phyloP scores from a whole-genome alignment of 2,113 vertebrate species.

The Misgurnus anguillicaudatus region DNA sequence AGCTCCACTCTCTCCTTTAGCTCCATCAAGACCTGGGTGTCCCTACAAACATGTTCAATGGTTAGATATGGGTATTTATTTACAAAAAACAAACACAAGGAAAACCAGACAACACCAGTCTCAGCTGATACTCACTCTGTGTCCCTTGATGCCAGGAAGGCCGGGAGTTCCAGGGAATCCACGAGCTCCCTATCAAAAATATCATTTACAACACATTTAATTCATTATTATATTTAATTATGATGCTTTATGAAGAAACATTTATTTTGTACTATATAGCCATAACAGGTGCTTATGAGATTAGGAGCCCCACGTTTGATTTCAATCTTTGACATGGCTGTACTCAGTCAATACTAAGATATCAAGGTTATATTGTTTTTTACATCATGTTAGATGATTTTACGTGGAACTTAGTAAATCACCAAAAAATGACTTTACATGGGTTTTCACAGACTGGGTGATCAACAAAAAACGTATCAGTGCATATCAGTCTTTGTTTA shows the following conservation, averaged over 20 bases:
- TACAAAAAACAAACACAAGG: background rate
- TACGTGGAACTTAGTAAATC: too few species aligned
- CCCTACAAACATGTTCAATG: constrained; percentile 74
- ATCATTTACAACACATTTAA: background rate
- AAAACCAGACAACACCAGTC: background rate
- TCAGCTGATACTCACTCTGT: constrained; percentile 81
- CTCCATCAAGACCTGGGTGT: constrained; percentile 90
- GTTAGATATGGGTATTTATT: constrained; percentile 32
- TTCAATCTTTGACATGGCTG: too few species aligned
- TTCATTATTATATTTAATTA: background rate
- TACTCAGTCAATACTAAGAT: too few species aligned
- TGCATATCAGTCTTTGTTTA: constrained; percentile 66
- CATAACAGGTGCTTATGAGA: too few species aligned
- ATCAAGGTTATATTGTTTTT: too few species aligned
- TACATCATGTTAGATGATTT: too few species aligned
- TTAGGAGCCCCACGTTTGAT: too few species aligned
- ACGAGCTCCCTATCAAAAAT: constrained; percentile 84
- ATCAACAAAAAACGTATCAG: too few species aligned
- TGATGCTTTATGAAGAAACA: background rate
- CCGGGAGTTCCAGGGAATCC: constrained; percentile 97
- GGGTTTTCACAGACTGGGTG: too few species aligned
- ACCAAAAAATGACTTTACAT: too few species aligned
- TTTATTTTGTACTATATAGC: background rate
- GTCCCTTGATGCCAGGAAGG: constrained; percentile 96
- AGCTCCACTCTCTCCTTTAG: constrained; percentile 90